Conservation (phyloP, 2,888 invertebrate species). For the Penaeus monodon region DNA sequence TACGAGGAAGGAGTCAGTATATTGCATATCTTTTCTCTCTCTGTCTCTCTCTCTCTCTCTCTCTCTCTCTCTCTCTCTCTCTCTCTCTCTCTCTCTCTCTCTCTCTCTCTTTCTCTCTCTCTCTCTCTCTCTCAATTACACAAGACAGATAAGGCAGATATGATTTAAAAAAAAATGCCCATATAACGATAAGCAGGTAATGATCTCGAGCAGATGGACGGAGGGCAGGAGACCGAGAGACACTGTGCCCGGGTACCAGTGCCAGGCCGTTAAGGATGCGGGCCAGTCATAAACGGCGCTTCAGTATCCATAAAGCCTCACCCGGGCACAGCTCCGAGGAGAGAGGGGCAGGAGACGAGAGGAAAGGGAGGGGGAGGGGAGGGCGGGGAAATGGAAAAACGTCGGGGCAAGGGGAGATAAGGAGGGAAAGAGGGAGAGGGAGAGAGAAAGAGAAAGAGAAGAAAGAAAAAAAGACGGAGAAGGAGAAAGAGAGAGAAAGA, state of each 20-base stretch:
- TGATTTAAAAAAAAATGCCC: not conserved
- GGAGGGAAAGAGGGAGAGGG: too few relatives aligned
- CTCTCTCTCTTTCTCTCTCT: not conserved
- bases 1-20: not conserved
- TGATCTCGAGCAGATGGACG: too few relatives aligned
- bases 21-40: not conserved
- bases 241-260: too few relatives aligned
- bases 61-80: not conserved
- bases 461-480: too few relatives aligned
- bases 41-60: too few relatives aligned
- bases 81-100: conserved; percentile 5
- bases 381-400: too few relatives aligned
- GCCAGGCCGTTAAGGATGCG: too few relatives aligned
- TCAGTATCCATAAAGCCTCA: not conserved
- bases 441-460: too few relatives aligned
- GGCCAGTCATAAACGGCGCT: too few relatives aligned
- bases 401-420: too few relatives aligned
- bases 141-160: too few relatives aligned
- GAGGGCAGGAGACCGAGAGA: not conserved
- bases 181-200: not conserved
- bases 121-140: not conserved
- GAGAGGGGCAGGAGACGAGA: not conserved
- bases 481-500: too few relatives aligned
- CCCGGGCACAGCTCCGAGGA: not conserved
- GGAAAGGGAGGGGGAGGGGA: not conserved